phyloP scores from a whole-genome alignment of 1,140 invertebrate genomes.

The Coenobita brevimanus region DNA sequence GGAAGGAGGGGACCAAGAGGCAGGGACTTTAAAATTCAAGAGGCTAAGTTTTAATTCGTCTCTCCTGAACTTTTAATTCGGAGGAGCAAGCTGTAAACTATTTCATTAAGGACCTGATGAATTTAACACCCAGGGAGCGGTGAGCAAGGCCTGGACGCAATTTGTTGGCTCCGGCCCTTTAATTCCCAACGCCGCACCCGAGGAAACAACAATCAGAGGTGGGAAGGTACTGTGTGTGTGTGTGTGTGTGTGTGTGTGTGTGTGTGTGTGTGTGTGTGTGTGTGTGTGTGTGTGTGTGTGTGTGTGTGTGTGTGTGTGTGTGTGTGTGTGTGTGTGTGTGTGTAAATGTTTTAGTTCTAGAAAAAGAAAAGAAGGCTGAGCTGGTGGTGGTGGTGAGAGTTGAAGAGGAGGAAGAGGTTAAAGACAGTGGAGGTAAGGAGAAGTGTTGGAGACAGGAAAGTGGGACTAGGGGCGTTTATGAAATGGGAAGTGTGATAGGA shows the following conservation, averaged over 20 bases:
- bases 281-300: conserved; percentile 3
- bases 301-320: not conserved
- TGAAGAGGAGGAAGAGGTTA: too few species aligned
- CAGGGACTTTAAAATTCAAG: not conserved
- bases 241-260: conserved; percentile 14
- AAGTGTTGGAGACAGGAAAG: too few species aligned
- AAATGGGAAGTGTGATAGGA: too few species aligned
- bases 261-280: conserved; percentile 12
- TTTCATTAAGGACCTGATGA: not conserved
- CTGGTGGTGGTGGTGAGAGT: too few species aligned
- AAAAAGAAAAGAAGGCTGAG: not conserved
- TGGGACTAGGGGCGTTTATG: too few species aligned
- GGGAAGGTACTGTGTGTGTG: not conserved
- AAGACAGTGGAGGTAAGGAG: too few species aligned
- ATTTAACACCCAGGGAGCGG: not conserved
- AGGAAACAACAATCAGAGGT: not conserved
- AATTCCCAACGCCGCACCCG: not conserved
- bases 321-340: not conserved
- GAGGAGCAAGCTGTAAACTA: too few species aligned
- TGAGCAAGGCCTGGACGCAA: not conserved
- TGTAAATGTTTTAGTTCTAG: not conserved
- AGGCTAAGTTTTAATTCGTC: too few species aligned
- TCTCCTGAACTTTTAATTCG: too few species aligned
- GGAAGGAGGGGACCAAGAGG: not conserved
- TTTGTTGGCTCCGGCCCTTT: not conserved